These are phyloP conservation scores for Nanorana parkeri DNA, from an alignment of 2,113 vertebrate genomes.

Conservation along the genomic window DNA sequence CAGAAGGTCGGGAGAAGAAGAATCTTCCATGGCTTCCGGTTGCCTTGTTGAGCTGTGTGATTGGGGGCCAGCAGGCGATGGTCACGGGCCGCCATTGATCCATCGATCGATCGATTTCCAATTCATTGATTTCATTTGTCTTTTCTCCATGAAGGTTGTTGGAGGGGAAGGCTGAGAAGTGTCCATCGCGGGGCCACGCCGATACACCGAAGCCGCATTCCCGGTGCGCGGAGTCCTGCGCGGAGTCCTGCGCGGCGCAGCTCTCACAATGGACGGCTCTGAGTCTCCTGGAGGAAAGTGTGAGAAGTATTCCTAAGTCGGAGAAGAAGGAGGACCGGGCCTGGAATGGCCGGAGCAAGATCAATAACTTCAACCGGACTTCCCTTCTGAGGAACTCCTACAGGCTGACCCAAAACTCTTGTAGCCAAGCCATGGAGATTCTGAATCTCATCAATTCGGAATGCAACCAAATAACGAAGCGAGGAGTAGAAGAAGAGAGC, in stretches of 20 bases:
- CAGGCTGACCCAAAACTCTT: not conserved
- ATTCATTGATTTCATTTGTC: too few relatives aligned
- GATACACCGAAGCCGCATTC: too few relatives aligned
- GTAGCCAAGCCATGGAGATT: constrained; percentile 67
- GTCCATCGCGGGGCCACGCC: too few relatives aligned
- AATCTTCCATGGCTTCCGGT: too few relatives aligned
- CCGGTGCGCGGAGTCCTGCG: too few relatives aligned
- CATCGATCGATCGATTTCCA: too few relatives aligned
- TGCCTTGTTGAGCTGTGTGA: too few relatives aligned
- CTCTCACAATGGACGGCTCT: constrained; percentile 65
- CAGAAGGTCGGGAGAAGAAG: too few relatives aligned
- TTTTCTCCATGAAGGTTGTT: too few relatives aligned
- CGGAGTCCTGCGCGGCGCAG: constrained; percentile 7
- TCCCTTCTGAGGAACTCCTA: not conserved
- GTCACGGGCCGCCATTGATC: too few relatives aligned
- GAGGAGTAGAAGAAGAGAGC: not conserved
- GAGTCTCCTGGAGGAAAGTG: constrained; percentile 76
- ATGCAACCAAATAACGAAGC: constrained; percentile 66
- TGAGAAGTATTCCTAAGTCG: constrained; percentile 50
- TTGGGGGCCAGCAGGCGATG: too few relatives aligned
- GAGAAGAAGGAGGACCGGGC: not conserved
- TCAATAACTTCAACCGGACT: not conserved
- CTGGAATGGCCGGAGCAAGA: constrained; percentile 14
- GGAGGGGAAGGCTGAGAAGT: too few relatives aligned
- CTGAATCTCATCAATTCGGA: constrained; percentile 78